Evolutionary conservation across 1,140 invertebrate species (phyloP).

Genomic region (Dinothrombium tinctorium): DNA sequence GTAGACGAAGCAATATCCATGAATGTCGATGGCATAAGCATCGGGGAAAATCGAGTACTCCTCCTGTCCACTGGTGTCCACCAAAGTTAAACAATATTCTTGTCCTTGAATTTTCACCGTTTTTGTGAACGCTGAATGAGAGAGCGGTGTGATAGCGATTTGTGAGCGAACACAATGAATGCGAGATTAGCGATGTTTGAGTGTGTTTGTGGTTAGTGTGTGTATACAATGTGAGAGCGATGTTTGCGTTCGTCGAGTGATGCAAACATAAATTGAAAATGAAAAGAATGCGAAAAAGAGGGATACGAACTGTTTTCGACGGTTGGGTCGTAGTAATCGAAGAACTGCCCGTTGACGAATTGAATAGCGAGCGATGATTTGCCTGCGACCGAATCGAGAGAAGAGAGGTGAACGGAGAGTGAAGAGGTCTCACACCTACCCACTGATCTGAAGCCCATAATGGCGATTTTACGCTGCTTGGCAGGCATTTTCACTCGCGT

Average conservation of each 20-base stretch:
- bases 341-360: conserved; percentile 93
- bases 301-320: conserved; percentile 83
- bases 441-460: conserved; percentile 89
- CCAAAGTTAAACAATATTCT: conserved; percentile 78
- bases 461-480: conserved; percentile 80
- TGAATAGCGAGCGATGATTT: conserved; percentile 94
- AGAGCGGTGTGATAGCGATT: too few species aligned
- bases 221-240: too few species aligned
- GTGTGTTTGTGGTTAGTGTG: too few species aligned
- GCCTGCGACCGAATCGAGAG: conserved; percentile 31
- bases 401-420: background rate
- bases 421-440: conserved; percentile 33
- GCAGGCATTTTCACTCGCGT: conserved; percentile 27
- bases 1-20: conserved; percentile 92
- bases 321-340: conserved; percentile 93
- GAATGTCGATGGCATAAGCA: conserved; percentile 92
- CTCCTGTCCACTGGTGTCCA: conserved; percentile 88
- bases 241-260: too few species aligned
- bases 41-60: conserved; percentile 95
- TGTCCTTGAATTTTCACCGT: conserved; percentile 64
- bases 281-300: too few species aligned
- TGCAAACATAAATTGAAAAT: too few species aligned
- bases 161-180: too few species aligned
- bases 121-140: conserved; percentile 61
- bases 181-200: too few species aligned